Base-by-base conservation (phyloP, 1,140 invertebrate species). In the Drosophila littoralis region DNA sequence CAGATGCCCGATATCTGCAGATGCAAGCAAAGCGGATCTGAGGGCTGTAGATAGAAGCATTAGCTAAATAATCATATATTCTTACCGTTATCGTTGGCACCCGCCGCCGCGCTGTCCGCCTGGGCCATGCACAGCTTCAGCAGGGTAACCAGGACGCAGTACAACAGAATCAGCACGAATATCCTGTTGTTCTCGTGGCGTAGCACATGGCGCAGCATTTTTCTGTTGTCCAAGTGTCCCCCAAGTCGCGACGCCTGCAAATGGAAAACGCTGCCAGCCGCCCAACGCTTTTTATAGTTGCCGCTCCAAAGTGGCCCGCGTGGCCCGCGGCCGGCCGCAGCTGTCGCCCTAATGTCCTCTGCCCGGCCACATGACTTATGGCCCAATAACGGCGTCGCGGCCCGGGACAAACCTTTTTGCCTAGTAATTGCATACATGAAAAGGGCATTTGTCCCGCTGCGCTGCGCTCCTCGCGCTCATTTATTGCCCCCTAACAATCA, bases 371-470 rank as follows among this genome's bases (percentile, higher is more conserved):
- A 73, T 89, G 81, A 89, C 79, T 88, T 80, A 88, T 88, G 43
- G 83, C 63, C 79, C 52, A 89, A 88, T 88, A 88, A 88, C 89
- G 22, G 79, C 64, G 36, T 33, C 54, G 36, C 36, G 7, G 48
- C 46, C 42, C 64, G 58, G 40, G 15, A 38, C n/a, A 57, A 79
- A 71, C 83, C 79, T 80, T 89, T 88, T 90, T 84, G 84, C 84
- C 77, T 89, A 89, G 85, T 89, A 89, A 89, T 89, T 89, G 80
- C 71, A 69, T 79, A 89, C 84, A 89, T 58, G 84, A 68, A 89
- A 89, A 81, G n/a, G 52, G 70, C 84, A 89, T 89, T 89, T 89
- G 32, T 67, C 85, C 80, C 77, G 84, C 70, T 67, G 85, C 48
- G 83, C 36, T 13, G 22, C 28, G 42, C 48, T 50, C 8, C 35